Percentiles rank a stretch among this genome's conserved stretches.
phyloP scores from a whole-genome alignment of 2,113 vertebrate genomes.

The Centrocercus urophasianus region DNA sequence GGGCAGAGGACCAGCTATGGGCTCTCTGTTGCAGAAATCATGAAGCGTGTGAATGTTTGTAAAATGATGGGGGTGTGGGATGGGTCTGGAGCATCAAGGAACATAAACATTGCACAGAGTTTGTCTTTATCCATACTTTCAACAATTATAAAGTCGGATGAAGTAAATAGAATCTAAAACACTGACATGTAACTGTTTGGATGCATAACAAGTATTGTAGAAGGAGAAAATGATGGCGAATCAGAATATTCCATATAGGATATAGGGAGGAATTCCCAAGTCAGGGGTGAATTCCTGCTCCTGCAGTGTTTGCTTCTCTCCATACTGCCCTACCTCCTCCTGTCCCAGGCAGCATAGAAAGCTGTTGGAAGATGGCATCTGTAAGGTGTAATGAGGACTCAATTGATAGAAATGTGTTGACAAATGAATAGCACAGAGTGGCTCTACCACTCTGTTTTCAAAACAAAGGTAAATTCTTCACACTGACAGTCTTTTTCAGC shows the following conservation, averaged over 20 bases:
- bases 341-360: fast-evolving
- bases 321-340: neutral
- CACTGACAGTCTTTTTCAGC: neutral
- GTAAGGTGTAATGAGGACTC: neutral
- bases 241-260: neutral
- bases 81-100: neutral
- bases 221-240: neutral
- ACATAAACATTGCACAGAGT: neutral
- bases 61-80: neutral
- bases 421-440: neutral
- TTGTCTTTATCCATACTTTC: neutral
- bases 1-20: conserved; percentile 56
- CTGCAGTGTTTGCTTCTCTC: neutral
- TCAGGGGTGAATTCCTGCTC: neutral
- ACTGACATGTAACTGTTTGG: neutral
- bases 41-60: neutral
- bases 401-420: neutral
- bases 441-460: neutral
- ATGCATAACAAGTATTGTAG: neutral
- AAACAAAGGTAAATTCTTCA: neutral
- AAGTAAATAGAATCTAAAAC: neutral
- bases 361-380: neutral
- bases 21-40: conserved; percentile 54
- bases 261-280: neutral
- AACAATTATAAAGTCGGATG: conserved; percentile 8